A percentile compares a stretch with the other conserved stretches of the same genome.
These are phyloP conservation scores for Chaenodraco wilsoni DNA, from an alignment of 2,797 vertebrate species.

Conservation along the genomic window DNA sequence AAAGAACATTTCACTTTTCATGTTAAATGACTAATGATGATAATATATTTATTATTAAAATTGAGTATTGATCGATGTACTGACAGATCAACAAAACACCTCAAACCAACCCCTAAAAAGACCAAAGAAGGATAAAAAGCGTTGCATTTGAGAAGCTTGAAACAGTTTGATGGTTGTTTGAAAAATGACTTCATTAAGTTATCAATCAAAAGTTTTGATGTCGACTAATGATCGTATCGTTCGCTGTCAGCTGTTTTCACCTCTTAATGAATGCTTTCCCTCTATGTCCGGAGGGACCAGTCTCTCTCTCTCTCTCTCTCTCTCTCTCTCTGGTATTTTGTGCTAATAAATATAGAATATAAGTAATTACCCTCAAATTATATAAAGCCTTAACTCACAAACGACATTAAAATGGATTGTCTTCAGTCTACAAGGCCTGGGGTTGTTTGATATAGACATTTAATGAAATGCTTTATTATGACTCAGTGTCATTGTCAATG, in stretches of 20 bases:
- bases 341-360: constrained; percentile 6
- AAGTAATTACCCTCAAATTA: background rate
- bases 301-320: no score
- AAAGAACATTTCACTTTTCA: no score
- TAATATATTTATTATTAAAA: no score
- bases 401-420: constrained; percentile 5
- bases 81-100: background rate
- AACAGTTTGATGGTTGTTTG: background rate
- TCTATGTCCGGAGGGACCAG: background rate
- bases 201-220: constrained; percentile 2
- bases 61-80: background rate
- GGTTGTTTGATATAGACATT: no score
- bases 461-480: no score
- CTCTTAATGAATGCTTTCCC: constrained; percentile 6
- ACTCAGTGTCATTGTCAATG: background rate
- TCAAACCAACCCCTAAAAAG: background rate
- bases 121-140: background rate
- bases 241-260: background rate
- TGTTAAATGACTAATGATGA: no score
- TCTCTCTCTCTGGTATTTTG: background rate
- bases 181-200: background rate
- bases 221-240: background rate
- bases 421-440: constrained; percentile 10
- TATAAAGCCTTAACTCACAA: background rate
- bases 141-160: background rate